Percentiles rank a stretch among this genome's conserved stretches.
These are phyloP conservation scores for Glaucomys volans DNA, from an alignment of 2,113 vertebrate species.

Conservation along the genomic window DNA sequence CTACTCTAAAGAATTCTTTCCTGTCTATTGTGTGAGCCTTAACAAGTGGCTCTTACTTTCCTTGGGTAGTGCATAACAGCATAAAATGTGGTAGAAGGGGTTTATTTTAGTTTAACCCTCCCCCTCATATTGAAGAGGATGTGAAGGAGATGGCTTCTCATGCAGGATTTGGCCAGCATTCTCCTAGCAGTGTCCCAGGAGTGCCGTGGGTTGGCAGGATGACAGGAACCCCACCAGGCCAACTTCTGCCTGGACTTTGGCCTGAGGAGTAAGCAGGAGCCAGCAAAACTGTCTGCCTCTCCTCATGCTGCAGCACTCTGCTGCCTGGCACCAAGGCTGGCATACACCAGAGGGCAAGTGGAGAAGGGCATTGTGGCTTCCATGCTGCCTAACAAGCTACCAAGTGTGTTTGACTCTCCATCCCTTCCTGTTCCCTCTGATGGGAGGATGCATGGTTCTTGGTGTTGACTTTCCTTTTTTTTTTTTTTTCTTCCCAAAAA, in stretches of 20 bases:
- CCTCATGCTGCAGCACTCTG: slow-evolving; percentile 6
- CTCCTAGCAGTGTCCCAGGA: slow-evolving; percentile 45
- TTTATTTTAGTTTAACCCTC: slow-evolving; percentile 21
- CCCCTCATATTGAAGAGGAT: neutral
- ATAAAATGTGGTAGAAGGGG: slow-evolving; percentile 54
- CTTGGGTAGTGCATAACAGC: slow-evolving; percentile 27
- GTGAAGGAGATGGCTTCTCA: slow-evolving; percentile 66
- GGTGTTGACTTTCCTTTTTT: neutral
- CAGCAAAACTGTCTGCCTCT: slow-evolving; percentile 48
- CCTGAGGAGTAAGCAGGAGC: slow-evolving; percentile 64
- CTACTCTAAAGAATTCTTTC: neutral
- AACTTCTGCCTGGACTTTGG: slow-evolving; percentile 78
- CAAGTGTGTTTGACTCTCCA: accelerated
- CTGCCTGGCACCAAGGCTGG: slow-evolving; percentile 23
- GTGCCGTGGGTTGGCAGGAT: slow-evolving; percentile 66
- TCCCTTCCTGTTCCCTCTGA: neutral
- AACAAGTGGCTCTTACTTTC: neutral
- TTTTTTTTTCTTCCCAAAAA: slow-evolving; percentile 14
- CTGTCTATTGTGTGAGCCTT: neutral
- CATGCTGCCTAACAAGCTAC: neutral
- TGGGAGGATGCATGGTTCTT: neutral
- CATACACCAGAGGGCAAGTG: neutral
- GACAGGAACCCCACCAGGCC: slow-evolving; percentile 73
- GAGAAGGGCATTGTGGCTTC: neutral
- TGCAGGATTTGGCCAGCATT: slow-evolving; percentile 64